Conservation (phyloP, 2,797 vertebrate genomes). For the Chaenodraco wilsoni region DNA sequence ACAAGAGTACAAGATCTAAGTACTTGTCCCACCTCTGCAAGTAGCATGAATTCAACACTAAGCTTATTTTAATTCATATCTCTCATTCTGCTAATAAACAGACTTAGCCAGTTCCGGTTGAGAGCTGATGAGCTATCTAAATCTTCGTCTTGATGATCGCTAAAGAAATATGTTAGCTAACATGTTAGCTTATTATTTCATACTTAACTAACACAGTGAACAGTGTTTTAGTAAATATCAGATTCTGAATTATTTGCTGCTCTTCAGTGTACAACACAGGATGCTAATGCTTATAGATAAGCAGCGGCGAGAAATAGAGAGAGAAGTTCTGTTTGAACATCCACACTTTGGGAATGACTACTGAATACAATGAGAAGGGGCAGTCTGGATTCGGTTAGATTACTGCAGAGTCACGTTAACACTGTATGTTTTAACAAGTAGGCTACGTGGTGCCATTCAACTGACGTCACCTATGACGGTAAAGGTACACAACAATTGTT, state of each 20-base stretch:
- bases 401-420: background rate
- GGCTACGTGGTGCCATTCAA: background rate
- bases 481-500: background rate
- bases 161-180: background rate
- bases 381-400: background rate
- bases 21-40: background rate
- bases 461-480: background rate
- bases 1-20: too few relatives aligned
- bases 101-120: background rate
- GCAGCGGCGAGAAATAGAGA: background rate
- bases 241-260: background rate
- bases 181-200: background rate
- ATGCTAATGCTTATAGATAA: too few relatives aligned
- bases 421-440: background rate
- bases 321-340: background rate
- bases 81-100: background rate
- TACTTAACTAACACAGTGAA: background rate
- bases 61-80: background rate
- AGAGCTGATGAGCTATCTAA: background rate
- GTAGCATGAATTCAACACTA: background rate
- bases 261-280: background rate
- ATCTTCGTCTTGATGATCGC: background rate
- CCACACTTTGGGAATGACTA: background rate
- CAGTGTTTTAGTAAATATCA: background rate
- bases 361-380: too few relatives aligned